phyloP scores from a whole-genome alignment of 2,113 vertebrate genomes.

The Alectura lathami region DNA sequence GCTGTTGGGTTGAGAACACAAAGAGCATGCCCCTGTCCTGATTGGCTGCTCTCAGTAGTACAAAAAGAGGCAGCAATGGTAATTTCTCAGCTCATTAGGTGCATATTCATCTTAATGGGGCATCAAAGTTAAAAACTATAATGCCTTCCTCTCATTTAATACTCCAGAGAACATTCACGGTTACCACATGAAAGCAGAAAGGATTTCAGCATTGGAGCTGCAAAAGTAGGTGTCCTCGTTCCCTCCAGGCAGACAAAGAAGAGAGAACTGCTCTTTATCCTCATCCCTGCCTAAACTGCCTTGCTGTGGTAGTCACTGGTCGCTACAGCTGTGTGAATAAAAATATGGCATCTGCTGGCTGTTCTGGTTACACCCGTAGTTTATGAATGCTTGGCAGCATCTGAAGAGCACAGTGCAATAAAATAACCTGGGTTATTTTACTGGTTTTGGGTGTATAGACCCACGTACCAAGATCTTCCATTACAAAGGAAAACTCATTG shows the following conservation, averaged over 20 bases:
- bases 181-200: conserved; percentile 75
- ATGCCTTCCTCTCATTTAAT: conserved; percentile 76
- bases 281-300: neutral
- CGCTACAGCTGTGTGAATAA: neutral
- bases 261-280: conserved; percentile 9
- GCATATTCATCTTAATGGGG: conserved; percentile 77
- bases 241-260: conserved; percentile 28
- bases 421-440: neutral
- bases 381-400: neutral
- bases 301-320: neutral
- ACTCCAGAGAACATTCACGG: conserved; percentile 68
- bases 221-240: conserved; percentile 65
- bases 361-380: neutral
- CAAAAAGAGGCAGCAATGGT: neutral
- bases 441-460: neutral
- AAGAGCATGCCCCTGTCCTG: conserved; percentile 16
- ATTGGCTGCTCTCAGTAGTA: conserved; percentile 42
- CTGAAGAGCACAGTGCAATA: neutral
- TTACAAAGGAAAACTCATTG: neutral
- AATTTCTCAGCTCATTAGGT: conserved; percentile 80
- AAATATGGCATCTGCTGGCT: neutral
- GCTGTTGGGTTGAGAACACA: conserved; percentile 50
- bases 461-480: neutral
- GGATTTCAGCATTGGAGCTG: conserved; percentile 56
- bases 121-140: conserved; percentile 78